Conservation (phyloP, 2,888 invertebrate genomes). For the Hydroisotoma schaefferi region DNA sequence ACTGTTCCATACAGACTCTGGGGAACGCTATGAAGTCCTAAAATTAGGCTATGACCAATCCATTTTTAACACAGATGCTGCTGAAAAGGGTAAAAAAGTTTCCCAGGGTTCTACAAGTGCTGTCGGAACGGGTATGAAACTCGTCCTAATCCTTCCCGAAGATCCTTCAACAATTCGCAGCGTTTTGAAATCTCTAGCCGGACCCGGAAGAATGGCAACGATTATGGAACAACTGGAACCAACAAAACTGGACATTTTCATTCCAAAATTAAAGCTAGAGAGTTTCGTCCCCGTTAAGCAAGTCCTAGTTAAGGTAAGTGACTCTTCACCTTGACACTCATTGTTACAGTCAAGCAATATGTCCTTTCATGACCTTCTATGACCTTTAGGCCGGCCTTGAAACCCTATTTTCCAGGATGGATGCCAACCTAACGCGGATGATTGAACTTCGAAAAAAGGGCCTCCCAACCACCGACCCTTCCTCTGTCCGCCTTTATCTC, state of each 20-base stretch:
- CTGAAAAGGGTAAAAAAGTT: too few species aligned
- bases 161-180: background rate
- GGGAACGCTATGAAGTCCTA: constrained; percentile 3
- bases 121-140: background rate
- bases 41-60: constrained; percentile 11
- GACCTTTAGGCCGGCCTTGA: constrained; percentile 11
- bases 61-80: too few species aligned
- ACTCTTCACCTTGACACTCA: background rate
- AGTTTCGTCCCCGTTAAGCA: constrained; percentile 9
- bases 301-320: constrained; percentile 13
- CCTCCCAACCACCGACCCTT: background rate
- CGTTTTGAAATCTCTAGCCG: background rate
- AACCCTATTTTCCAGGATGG: constrained; percentile 4
- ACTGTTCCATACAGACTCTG: background rate
- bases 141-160: constrained; percentile 2
- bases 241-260: constrained; percentile 15
- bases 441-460: background rate
- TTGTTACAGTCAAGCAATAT: too few species aligned
- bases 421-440: constrained; percentile 16
- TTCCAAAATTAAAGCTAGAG: constrained; percentile 16
- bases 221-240: constrained; percentile 9
- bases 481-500: background rate
- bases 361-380: too few species aligned
- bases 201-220: background rate
- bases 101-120: too few species aligned